Evolutionary conservation across 2,888 invertebrate genomes (phyloP).

Genomic region (Philonicus albiceps): DNA sequence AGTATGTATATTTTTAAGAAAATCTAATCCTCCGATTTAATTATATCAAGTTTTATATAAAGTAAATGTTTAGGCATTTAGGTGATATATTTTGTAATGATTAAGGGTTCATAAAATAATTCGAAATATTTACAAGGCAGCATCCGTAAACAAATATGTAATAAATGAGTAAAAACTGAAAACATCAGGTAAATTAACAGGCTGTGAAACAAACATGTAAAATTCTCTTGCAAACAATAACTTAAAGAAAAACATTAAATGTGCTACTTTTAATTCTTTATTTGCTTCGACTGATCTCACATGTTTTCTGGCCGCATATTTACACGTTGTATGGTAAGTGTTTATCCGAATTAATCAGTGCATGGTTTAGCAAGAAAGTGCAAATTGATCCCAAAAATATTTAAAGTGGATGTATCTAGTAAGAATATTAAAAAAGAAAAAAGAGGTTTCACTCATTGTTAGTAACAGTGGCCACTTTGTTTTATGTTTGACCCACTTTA

Average conservation of each 20-base stretch:
- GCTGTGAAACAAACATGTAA: not conserved
- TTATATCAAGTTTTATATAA: not conserved
- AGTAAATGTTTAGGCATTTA: not conserved
- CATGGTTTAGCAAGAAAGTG: not conserved
- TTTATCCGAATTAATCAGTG: not conserved
- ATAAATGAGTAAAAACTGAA: not conserved
- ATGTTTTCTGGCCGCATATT: not conserved
- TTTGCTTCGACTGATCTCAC: not conserved
- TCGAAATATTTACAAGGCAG: not conserved
- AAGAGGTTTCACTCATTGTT: not conserved
- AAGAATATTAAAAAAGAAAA: not conserved
- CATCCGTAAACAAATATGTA: not conserved
- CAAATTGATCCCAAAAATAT: not conserved
- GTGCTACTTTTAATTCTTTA: not conserved
- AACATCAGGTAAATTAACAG: not conserved
- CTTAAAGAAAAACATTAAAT: not conserved
- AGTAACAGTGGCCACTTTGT: not conserved
- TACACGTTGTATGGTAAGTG: not conserved
- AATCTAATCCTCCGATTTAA: not conserved
- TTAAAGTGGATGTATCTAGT: not conserved
- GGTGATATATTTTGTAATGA: not conserved
- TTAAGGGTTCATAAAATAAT: not conserved
- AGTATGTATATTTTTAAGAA: not conserved
- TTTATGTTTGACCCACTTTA: not conserved
- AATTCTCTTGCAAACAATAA: not conserved